Conservation (phyloP, 2,888 invertebrate genomes). For the Sesia bembeciformis region DNA sequence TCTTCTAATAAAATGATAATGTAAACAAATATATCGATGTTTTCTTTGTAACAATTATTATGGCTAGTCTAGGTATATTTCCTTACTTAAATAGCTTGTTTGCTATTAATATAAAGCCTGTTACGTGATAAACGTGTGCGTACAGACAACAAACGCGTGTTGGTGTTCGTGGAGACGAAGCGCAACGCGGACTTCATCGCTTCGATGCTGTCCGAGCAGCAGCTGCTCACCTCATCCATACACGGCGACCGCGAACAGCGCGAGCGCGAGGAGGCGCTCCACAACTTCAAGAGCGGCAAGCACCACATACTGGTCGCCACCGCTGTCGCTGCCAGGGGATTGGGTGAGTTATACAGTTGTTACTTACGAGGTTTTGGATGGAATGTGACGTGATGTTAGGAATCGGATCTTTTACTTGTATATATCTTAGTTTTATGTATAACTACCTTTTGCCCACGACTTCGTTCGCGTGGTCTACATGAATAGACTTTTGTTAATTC, state of each 20-base stretch:
- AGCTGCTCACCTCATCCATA: constrained; percentile 94
- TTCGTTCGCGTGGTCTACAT: no score
- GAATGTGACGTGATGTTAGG: not conserved
- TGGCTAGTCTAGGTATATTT: no score
- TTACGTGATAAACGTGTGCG: not conserved
- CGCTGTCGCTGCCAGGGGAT: constrained; percentile 93
- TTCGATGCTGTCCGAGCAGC: constrained; percentile 83
- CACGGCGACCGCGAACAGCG: constrained; percentile 97
- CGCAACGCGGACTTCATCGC: constrained; percentile 93
- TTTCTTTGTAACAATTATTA: no score
- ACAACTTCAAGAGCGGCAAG: constrained; percentile 86
- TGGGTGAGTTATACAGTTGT: constrained; percentile 66
- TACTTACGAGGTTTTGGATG: not conserved
- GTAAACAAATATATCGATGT: no score
- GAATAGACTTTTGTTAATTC: no score
- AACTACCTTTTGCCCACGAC: no score
- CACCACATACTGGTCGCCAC: constrained; percentile 93
- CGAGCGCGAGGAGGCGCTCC: constrained; percentile 95
- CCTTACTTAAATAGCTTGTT: no score
- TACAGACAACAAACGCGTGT: constrained; percentile 66
- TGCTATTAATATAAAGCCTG: not conserved
- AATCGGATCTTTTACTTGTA: no score
- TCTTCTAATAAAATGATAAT: no score
- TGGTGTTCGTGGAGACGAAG: constrained; percentile 95
- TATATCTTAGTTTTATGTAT: no score